Evolutionary conservation across 2,797 vertebrate species (phyloP), one percentile per base, ranked within the genome.

Genomic region (Nannoperca australis): DNA sequence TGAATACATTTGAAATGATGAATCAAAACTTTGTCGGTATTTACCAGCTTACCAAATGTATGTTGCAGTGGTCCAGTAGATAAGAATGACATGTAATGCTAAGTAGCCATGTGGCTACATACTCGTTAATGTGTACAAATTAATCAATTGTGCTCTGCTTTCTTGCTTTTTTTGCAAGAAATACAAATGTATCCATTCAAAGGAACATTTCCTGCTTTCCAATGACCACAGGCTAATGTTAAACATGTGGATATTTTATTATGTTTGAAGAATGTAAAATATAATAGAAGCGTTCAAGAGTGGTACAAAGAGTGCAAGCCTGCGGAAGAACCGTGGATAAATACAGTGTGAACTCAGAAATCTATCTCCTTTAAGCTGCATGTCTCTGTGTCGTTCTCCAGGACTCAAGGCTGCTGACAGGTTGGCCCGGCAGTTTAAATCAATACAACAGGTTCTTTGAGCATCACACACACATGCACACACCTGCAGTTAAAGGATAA

Each of bases 361-460:
- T 88, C 74, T 58, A 50, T 89, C 79, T 78, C 27, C 65, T 85
- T 85, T 79, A 71, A 76, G 73, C 64, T 51, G 63, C 51, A 54
- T 71, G 81, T 86, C 86, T 81, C 86, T 59, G 76, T 54, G 82
- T 86, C 76, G 64, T 59, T 88, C 62, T 79, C 73, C 84, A 76
- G 69, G 76, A 87, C 83, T 90, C 84, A 87, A 92, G 88, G 88
- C 85, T 89, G 76, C 84, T 90, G 86, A 91, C 87, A 85, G 89
- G 79, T 88, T 85, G 55, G 51, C 79, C 89, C 84, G 51, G 67
- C 79, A 90, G 89, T 82, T 59, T 63, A 63, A 90, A 94, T 94
- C 92, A 89, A 94, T 95, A 91, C 78, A 76, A 76, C 76, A 76
- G 81, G 69, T 77, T 85, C 86, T 90, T 87, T 89, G 78, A 90